phyloP scores from a whole-genome alignment of 1,140 invertebrate genomes.

The Leptinotarsa texana region DNA sequence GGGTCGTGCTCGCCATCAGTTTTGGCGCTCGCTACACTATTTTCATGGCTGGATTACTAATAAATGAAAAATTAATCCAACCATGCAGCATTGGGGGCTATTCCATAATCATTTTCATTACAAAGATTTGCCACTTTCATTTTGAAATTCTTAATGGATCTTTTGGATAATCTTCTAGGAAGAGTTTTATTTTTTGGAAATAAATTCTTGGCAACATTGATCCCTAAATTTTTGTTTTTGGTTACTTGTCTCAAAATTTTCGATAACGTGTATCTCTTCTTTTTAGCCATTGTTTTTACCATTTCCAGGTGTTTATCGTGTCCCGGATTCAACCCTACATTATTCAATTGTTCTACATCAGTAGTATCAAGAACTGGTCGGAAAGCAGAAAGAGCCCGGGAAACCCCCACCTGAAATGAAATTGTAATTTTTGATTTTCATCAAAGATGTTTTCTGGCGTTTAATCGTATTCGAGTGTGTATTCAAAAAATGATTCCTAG shows the following conservation, averaged over 20 bases:
- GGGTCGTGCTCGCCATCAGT: too few relatives aligned
- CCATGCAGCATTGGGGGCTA: not conserved
- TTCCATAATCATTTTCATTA: not conserved
- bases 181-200: constrained; percentile 33
- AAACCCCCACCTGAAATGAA: constrained; percentile 62
- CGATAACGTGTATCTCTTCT: constrained; percentile 44
- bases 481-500: too few relatives aligned
- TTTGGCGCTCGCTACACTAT: too few relatives aligned
- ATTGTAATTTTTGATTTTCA: not conserved
- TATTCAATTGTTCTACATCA: constrained; percentile 53
- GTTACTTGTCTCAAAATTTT: constrained; percentile 47
- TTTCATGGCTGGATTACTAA: too few relatives aligned
- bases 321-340: constrained; percentile 65
- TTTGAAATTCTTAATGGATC: not conserved
- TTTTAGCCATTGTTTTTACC: constrained; percentile 43
- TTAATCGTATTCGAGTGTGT: too few relatives aligned
- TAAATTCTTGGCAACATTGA: constrained; percentile 42
- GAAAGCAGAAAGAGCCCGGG: constrained; percentile 64
- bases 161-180: not conserved
- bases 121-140: not conserved
- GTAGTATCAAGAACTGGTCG: constrained; percentile 57
- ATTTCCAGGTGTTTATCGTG: constrained; percentile 51
- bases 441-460: too few relatives aligned
- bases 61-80: not conserved
- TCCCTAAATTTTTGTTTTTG: constrained; percentile 50